These are phyloP conservation scores for Channa argus DNA, from an alignment of 2,113 vertebrate genomes.

Conservation along the genomic window DNA sequence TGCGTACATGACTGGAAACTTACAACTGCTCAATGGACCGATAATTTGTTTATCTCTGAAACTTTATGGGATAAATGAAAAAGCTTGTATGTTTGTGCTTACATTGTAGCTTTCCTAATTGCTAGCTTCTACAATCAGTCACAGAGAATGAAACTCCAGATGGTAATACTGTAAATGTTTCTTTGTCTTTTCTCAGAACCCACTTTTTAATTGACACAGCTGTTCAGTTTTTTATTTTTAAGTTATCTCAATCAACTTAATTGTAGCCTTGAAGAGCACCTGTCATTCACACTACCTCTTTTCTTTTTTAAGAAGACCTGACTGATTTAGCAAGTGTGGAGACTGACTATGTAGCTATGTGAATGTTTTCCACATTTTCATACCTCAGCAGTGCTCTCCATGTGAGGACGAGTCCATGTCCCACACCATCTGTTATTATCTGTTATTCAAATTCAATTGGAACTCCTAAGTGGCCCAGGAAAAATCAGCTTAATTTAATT, in stretches of 20 bases:
- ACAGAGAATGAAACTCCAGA: conserved; percentile 30
- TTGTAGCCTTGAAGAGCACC: conserved; percentile 34
- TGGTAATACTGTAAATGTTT: conserved; percentile 28
- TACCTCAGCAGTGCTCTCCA: conserved; percentile 45
- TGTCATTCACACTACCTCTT: conserved; percentile 29
- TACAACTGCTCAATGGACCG: not conserved
- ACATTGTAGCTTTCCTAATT: conserved; percentile 12
- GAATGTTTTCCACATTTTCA: conserved; percentile 40
- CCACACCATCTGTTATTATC: conserved; percentile 74
- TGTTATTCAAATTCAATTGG: conserved; percentile 70
- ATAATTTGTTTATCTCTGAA: conserved; percentile 14
- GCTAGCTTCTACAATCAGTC: conserved; percentile 16
- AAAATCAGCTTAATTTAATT: conserved; percentile 62
- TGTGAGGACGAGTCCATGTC: conserved; percentile 50
- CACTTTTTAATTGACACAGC: conserved; percentile 35
- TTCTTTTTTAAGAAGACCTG: conserved; percentile 22
- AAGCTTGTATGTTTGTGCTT: not conserved
- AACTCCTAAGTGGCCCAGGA: conserved; percentile 36
- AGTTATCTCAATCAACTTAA: conserved; percentile 41
- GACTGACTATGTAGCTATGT: conserved; percentile 4
- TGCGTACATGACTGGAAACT: not conserved
- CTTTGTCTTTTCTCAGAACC: conserved; percentile 16
- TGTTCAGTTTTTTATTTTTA: conserved; percentile 34
- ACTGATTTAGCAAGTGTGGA: conserved; percentile 41
- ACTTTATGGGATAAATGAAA: not conserved